Evolutionary conservation across 1,140 invertebrate genomes (phyloP), one percentile per base, ranked within the genome.

Genomic region (Dysdera silvatica): DNA sequence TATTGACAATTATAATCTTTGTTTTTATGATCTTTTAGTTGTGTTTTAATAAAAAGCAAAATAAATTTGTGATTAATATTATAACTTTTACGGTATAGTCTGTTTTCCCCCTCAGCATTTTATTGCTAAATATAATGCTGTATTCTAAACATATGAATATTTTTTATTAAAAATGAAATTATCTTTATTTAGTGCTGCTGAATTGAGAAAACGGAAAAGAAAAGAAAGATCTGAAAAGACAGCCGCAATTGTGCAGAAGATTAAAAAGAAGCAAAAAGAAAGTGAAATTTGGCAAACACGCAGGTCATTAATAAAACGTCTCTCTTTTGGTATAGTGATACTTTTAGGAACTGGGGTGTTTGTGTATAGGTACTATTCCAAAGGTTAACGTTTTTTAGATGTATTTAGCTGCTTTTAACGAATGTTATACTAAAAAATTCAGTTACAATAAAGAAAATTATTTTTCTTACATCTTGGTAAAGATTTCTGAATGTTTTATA

Each of bases 211-310:
- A 51, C 66, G 74, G 49, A 66, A 69, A 18, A 62, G 77, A 35
- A 73, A 75, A 59, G 74, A 77, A 53, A 61, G 74, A 23, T 71
- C 69, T 23, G 70, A 74, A 45, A 71, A 73, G 31, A 76, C 74
- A 23, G 59, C 66, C 45, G 69, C 74, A 51, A 71, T 71, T 59
- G 69, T 78, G 2, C 68, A 71, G 16, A 53, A 68, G 31, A 78
- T 78, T 69, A 75, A 74, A 65, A 65, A 71, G 40, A 73, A 72
- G 52, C 76, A 77, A 62, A 61, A 65, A 60, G 69, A 74, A 47
- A 67, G 70, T 49, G 76, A 77, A 67, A 20, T 59, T 12, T 66
- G 70, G 67, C 48, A 48, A 43, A 63, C 48, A 37, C 49, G 66
- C 51, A 69, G 55, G 45, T 70, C 54, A 41, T 49, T 64, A 54